phyloP scores from a whole-genome alignment of 2,888 invertebrate species.

The Heliothis peltigera region DNA sequence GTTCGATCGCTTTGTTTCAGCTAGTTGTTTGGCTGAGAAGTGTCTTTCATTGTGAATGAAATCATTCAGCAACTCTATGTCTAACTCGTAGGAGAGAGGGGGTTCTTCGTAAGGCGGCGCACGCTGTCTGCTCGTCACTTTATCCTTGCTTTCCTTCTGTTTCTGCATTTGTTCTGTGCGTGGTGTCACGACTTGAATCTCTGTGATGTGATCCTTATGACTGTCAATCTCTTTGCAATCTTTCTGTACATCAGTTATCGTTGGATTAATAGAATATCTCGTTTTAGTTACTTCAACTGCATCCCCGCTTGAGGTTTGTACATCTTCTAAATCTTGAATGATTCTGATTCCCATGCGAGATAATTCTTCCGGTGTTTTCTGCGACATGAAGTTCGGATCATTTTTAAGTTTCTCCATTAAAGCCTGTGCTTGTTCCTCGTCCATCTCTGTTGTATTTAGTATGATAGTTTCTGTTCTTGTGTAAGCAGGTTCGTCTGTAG shows the following conservation, averaged over 20 bases:
- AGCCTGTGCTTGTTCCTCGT: slow-evolving; percentile 84
- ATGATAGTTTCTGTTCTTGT: slow-evolving; percentile 89
- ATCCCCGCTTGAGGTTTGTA: slow-evolving; percentile 74
- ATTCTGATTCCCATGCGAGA: slow-evolving; percentile 83
- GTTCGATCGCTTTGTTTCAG: slow-evolving; percentile 81
- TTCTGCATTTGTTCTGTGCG: slow-evolving; percentile 78
- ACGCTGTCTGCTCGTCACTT: slow-evolving; percentile 83
- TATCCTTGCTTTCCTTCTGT: slow-evolving; percentile 76
- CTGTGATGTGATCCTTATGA: slow-evolving; percentile 91
- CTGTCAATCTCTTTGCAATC: slow-evolving; percentile 69
- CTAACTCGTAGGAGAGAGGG: slow-evolving; percentile 81
- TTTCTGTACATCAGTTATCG: slow-evolving; percentile 83
- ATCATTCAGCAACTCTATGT: slow-evolving; percentile 85
- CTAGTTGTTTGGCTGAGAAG: slow-evolving; percentile 82
- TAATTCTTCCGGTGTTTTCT: slow-evolving; percentile 84
- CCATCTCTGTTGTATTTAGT: slow-evolving; percentile 86
- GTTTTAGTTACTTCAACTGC: slow-evolving; percentile 83
- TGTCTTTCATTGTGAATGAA: slow-evolving; percentile 86
- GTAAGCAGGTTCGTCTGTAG: slow-evolving; percentile 84
- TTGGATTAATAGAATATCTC: slow-evolving; percentile 83
- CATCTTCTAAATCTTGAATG: slow-evolving; percentile 83
- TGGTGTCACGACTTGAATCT: slow-evolving; percentile 92
- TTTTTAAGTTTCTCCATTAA: slow-evolving; percentile 85
- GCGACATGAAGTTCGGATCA: slow-evolving; percentile 86
- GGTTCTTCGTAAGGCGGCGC: slow-evolving; percentile 79